Evolutionary conservation across 2,113 vertebrate species (phyloP).

Genomic region (Tursiops truncatus): DNA sequence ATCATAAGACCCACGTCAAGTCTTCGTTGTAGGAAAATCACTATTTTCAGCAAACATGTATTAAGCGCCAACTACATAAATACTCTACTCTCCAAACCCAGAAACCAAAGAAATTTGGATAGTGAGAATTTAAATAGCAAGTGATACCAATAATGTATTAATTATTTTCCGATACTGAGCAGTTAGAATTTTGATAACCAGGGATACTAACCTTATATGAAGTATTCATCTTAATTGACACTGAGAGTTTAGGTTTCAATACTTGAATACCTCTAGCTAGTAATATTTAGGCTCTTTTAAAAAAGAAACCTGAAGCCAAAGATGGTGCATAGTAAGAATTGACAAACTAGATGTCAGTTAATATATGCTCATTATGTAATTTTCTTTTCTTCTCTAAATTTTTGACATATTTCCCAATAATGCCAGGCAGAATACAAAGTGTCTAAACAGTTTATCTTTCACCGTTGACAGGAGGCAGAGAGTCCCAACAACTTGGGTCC

Average conservation of each 20-base stretch:
- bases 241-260: background rate
- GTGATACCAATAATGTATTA: background rate
- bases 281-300: background rate
- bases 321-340: background rate
- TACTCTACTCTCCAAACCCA: background rate
- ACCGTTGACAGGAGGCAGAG: background rate
- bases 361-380: background rate
- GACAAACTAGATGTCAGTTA: background rate
- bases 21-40: background rate
- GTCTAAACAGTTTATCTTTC: background rate
- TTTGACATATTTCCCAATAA: background rate
- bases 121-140: background rate
- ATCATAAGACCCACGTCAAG: background rate
- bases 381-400: background rate
- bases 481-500: background rate
- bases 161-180: background rate
- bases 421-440: background rate
- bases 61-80: background rate
- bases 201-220: background rate
- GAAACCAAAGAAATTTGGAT: background rate
- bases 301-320: background rate
- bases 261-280: background rate
- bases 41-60: background rate
- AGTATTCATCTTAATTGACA: background rate
- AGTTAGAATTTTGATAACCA: background rate